Base-by-base conservation (phyloP, 2,888 invertebrate species). In the Conomelus anceps region DNA sequence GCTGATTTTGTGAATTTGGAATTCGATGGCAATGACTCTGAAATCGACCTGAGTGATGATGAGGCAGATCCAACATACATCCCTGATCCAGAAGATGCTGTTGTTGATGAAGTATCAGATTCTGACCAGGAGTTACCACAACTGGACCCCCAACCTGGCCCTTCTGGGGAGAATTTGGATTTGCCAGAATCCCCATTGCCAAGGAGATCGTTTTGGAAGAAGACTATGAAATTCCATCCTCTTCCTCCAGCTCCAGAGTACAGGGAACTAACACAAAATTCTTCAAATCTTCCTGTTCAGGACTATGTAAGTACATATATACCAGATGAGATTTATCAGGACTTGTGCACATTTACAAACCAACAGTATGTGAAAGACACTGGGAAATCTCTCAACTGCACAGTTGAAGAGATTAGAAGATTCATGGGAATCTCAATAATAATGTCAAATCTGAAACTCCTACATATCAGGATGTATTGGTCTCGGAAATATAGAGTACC, bases 401-500 rank as follows among this genome's bases (percentile, higher is more conserved):
- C 84, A 7, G 22, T 22, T 85, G 23, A 20, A 22, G 85, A 85
- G 22, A 85, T 85, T 4, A 22, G 22, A 11, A 22, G 17, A 22
- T 89, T 90, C 24, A 4, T 89, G 23, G 90, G 89, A 1, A 89
- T 90, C 1, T 41, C 89, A 11, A 86, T 90, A 3, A 84, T 17
- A 22, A 89, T 90, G 90, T 29, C 90, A 17, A 88, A 87, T 22
- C 84, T 88, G 17, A 85, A 88, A 88, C 22, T 23, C 3, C 90
- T 88, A 17, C 86, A 88, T 23, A 90, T 90, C 23, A 86, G 34
- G 6, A 90, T 90, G 90, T 89, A 89, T 63, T 89, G 90, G 90
- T 41, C 88, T 0, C 22, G 22, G 3, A 34, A 34, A 20, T 85
- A 88, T 22, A 34, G 86, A 41, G 24, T 90, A 17, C 24, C 86